Percentiles rank a stretch among this genome's conserved stretches.
Conservation (phyloP, 2,888 invertebrate genomes). For the Phrixothrix hirtus region DNA sequence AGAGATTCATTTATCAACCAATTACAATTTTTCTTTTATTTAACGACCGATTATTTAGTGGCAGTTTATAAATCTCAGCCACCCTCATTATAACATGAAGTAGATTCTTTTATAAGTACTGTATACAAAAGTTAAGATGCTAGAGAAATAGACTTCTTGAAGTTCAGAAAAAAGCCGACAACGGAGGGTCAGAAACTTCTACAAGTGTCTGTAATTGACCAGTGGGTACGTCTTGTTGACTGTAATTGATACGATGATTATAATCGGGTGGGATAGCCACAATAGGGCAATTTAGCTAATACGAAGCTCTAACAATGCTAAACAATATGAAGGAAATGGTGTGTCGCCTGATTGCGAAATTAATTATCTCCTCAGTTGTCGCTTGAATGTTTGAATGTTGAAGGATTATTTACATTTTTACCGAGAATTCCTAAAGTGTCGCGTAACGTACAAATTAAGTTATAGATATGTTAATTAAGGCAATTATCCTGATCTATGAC, state of each 20-base stretch:
- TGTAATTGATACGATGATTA: slow-evolving; percentile 19
- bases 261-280: background rate
- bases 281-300: slow-evolving; percentile 5
- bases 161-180: slow-evolving; percentile 5
- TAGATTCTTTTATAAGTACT: too few species aligned
- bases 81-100: too few species aligned
- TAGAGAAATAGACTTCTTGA: background rate
- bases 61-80: too few species aligned
- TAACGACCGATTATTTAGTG: too few species aligned
- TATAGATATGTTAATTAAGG: background rate
- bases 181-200: slow-evolving; percentile 15
- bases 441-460: background rate
- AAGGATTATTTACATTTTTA: too few species aligned
- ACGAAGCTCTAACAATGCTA: background rate
- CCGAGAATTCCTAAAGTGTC: too few species aligned
- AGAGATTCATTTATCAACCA: too few species aligned
- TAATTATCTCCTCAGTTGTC: too few species aligned
- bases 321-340: background rate
- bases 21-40: too few species aligned
- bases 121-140: too few species aligned
- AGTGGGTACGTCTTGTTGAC: slow-evolving; percentile 20
- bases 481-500: slow-evolving; percentile 7
- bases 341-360: too few species aligned
- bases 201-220: slow-evolving; percentile 24
- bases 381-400: too few species aligned